phyloP scores from a whole-genome alignment of 2,797 vertebrate species.

The Scolopax rusticola region DNA sequence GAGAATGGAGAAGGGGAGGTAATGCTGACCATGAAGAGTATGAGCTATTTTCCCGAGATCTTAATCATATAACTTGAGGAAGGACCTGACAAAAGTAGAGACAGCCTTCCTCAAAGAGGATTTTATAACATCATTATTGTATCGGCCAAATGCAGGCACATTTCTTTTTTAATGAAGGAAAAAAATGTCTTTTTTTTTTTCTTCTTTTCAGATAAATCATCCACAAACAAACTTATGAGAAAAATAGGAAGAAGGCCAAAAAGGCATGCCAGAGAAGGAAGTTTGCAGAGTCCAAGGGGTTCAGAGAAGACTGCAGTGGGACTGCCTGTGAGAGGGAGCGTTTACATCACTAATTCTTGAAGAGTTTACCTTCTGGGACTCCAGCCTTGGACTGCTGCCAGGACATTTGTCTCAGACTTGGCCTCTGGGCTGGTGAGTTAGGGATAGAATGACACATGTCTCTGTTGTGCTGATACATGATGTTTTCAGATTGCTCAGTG shows the following conservation, averaged over 20 bases:
- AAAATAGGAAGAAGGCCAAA: conserved; percentile 42
- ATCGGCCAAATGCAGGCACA: not conserved
- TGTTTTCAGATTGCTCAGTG: not conserved
- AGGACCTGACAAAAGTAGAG: not conserved
- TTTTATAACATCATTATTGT: not conserved
- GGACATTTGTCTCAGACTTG: not conserved
- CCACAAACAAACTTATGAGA: conserved; percentile 38
- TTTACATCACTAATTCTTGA: conserved; percentile 12
- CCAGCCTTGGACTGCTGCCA: not conserved
- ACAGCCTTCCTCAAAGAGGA: not conserved
- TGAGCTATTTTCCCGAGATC: not conserved
- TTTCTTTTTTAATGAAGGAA: not conserved
- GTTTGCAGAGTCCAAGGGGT: not conserved
- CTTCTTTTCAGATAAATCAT: conserved; percentile 22
- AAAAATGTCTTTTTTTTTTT: not conserved
- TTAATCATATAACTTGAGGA: not conserved
- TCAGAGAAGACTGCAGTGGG: conserved; percentile 29
- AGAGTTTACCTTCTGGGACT: not conserved
- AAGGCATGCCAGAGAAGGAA: conserved; percentile 48
- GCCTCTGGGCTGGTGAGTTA: conserved; percentile 33
- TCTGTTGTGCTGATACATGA: conserved; percentile 7
- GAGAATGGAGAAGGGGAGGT: not conserved
- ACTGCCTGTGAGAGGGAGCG: not conserved
- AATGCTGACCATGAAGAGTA: not conserved
- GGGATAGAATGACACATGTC: not conserved